Percentiles rank a stretch among this genome's conserved stretches.
These are phyloP conservation scores for Odocoileus hemionus DNA, from an alignment of 2,113 vertebrate genomes.

Conservation along the genomic window DNA sequence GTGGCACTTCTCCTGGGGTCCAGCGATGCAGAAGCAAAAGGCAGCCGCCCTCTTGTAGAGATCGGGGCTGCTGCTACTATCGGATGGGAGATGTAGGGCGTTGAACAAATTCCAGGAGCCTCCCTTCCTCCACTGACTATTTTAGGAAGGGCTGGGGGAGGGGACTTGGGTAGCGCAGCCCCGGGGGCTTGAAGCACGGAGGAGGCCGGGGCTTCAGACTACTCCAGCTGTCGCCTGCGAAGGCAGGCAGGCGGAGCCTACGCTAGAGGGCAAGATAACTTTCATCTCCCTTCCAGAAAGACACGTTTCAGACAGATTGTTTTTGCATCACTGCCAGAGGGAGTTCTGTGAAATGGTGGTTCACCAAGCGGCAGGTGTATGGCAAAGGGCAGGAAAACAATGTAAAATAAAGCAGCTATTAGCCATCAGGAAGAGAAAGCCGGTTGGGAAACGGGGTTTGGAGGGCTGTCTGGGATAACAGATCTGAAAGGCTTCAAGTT, in stretches of 20 bases:
- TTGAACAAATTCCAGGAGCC: slow-evolving; percentile 12
- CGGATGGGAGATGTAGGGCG: not conserved
- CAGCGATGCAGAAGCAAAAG: not conserved
- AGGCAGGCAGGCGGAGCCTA: slow-evolving; percentile 31
- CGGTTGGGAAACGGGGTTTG: not conserved
- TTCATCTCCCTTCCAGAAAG: slow-evolving; percentile 32
- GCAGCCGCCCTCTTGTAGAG: not conserved
- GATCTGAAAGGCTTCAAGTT: not conserved
- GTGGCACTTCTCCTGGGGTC: slow-evolving; percentile 2
- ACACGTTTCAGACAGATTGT: not conserved
- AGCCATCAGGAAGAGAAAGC: not conserved
- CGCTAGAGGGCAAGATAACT: slow-evolving; percentile 62
- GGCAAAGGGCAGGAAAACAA: not conserved
- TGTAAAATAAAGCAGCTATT: not conserved
- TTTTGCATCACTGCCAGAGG: not conserved
- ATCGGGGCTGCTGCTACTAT: slow-evolving; percentile 19
- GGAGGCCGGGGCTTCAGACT: not conserved
- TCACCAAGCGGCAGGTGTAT: slow-evolving; percentile 26
- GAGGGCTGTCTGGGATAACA: not conserved
- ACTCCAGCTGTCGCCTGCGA: not conserved
- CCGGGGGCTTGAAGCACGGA: not conserved
- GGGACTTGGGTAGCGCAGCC: not conserved
- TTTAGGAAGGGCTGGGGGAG: slow-evolving; percentile 35
- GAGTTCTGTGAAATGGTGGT: slow-evolving; percentile 42
- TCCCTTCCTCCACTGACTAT: slow-evolving; percentile 62